These are phyloP conservation scores for Poeciliopsis prolifica DNA, from an alignment of 2,113 vertebrate species.

Conservation along the genomic window DNA sequence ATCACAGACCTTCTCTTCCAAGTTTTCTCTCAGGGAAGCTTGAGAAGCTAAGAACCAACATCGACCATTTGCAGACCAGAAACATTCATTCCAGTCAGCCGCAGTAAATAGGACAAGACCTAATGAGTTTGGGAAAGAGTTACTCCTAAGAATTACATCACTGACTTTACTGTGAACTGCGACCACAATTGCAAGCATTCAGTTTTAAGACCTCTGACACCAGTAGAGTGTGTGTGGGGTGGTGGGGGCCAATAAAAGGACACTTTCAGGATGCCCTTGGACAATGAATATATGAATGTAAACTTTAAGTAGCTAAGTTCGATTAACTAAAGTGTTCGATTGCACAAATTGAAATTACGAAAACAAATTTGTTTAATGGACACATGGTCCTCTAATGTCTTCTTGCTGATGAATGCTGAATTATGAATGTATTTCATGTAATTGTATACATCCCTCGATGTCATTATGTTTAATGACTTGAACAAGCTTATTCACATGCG, in stretches of 20 bases:
- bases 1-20: conserved; percentile 2
- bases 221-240: not conserved
- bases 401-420: too few species aligned
- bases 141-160: conserved; percentile 63
- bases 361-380: too few species aligned
- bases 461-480: too few species aligned
- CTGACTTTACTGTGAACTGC: conserved; percentile 51
- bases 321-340: too few species aligned
- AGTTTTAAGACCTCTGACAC: conserved; percentile 15
- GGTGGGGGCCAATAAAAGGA: not conserved
- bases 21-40: conserved; percentile 11
- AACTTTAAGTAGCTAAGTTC: not conserved
- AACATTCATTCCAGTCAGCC: conserved; percentile 40
- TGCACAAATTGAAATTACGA: too few species aligned
- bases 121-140: conserved; percentile 60
- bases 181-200: conserved; percentile 24
- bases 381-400: too few species aligned
- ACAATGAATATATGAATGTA: not conserved
- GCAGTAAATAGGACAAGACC: conserved; percentile 39
- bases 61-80: conserved; percentile 38
- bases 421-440: too few species aligned
- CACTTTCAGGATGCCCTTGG: not conserved
- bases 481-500: too few species aligned
- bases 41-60: conserved; percentile 33
- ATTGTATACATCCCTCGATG: too few species aligned